Conservation (phyloP, 2,888 invertebrate genomes). For the Leptura quadrifasciata region DNA sequence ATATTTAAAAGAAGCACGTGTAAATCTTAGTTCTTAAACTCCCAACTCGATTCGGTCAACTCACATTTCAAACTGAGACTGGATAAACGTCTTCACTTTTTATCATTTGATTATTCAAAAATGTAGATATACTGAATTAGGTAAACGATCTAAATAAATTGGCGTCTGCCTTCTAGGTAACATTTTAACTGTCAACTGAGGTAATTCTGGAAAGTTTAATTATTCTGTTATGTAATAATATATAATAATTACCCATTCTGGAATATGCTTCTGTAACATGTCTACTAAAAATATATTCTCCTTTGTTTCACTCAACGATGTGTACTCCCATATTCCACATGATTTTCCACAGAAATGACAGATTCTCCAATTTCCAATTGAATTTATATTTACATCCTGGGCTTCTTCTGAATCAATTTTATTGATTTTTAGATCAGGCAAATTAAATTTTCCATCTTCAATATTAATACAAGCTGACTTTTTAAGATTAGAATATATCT, state of each 20-base stretch:
- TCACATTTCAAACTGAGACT: no score
- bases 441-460: neutral
- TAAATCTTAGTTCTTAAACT: no score
- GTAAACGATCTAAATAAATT: no score
- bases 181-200: no score
- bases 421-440: neutral
- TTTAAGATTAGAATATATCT: neutral
- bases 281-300: neutral
- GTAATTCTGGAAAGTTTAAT: no score
- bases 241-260: neutral
- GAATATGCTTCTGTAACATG: neutral
- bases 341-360: neutral
- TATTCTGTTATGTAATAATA: neutral
- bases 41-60: no score
- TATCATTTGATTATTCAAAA: no score
- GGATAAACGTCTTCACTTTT: no score
- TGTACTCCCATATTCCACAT: neutral
- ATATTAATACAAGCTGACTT: neutral
- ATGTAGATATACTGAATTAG: no score
- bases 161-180: no score
- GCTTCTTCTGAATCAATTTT: neutral
- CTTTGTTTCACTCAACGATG: neutral
- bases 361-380: neutral
- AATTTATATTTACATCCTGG: neutral
- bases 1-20: no score